phyloP scores from a whole-genome alignment of 1,140 invertebrate species.

The Drosophila nigrodunni region DNA sequence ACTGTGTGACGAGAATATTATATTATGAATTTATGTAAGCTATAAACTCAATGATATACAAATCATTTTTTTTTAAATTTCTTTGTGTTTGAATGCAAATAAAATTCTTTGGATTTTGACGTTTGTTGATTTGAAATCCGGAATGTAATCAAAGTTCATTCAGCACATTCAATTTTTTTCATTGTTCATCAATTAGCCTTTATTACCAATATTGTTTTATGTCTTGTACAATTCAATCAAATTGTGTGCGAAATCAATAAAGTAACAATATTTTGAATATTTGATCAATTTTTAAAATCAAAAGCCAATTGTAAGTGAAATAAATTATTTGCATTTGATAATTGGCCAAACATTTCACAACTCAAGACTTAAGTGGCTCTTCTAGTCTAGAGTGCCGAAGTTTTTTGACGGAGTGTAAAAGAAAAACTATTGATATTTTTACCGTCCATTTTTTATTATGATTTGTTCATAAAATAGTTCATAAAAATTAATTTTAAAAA shows the following conservation, averaged over 20 bases:
- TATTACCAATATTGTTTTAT: not conserved
- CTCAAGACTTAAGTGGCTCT: too few species aligned
- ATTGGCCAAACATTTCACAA: constrained; percentile 18
- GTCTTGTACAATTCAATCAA: constrained; percentile 1
- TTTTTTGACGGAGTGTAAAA: too few species aligned
- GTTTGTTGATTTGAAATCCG: not conserved
- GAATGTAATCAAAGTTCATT: constrained; percentile 1
- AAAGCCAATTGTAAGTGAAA: constrained; percentile 19
- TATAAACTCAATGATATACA: constrained; percentile 13
- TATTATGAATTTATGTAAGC: not conserved
- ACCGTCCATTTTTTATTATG: too few species aligned
- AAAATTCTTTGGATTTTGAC: not conserved
- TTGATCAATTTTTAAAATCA: not conserved
- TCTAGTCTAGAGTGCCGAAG: too few species aligned
- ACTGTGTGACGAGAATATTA: not conserved
- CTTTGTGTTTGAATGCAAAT: not conserved
- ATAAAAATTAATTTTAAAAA: too few species aligned
- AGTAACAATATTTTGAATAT: not conserved
- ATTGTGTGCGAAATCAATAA: constrained; percentile 2
- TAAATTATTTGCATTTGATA: constrained; percentile 21
- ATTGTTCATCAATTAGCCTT: not conserved
- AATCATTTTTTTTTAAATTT: not conserved
- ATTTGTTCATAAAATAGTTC: too few species aligned
- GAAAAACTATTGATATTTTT: too few species aligned
- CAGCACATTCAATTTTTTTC: not conserved